Base-by-base conservation (phyloP, 2,888 invertebrate genomes). In the Himalopsyche japonica region DNA sequence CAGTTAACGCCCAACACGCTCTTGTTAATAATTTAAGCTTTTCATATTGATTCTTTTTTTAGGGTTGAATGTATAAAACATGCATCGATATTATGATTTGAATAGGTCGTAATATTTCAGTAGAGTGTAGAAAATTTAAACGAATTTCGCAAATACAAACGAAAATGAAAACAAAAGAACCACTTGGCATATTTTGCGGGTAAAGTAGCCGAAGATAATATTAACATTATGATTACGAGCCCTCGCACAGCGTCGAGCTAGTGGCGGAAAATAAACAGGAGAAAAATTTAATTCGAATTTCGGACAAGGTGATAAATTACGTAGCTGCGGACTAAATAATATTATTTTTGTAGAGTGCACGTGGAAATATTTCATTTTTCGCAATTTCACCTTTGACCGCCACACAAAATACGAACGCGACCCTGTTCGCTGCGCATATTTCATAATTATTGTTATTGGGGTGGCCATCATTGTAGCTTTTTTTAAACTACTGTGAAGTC, bases 321-420 rank as follows among this genome's bases (percentile, higher is more conserved):
- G 24, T 20, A 0, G 57, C 20, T 57, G 57, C 24, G 57, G 57
- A 57, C 57, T 57, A 57, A 57, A 57, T 20, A 57, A 20, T 57
- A 57, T 57, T 57, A 57, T 57, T 57, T 57, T 57, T 57, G 20
- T 10, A n/a, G 57, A 57, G 57, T 57, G 57, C 57, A 57, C n/a
- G 57, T 57, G 57, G 20, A 57, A 24, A 57, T 57, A 57, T 57
- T 57, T 57, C 57, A 57, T 57, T 76, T 76, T 76, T 76, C 32
- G 76, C 76, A 34, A 32, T 76, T 76, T 76, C 76, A 76, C 76
- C 76, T 76, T 76, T 76, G 32, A 76, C 76, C 30, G n/a, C 76
- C 76, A 15, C 32, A 76, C 24, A 15, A 32, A 34, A 27, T 76
- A 34, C 76, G n/a, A 30, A 76, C 76, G 34, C 34, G 30, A 76